Evolutionary conservation across 2,888 invertebrate species (phyloP), one percentile per base, ranked within the genome.

Genomic region (Nemurella pictetii): DNA sequence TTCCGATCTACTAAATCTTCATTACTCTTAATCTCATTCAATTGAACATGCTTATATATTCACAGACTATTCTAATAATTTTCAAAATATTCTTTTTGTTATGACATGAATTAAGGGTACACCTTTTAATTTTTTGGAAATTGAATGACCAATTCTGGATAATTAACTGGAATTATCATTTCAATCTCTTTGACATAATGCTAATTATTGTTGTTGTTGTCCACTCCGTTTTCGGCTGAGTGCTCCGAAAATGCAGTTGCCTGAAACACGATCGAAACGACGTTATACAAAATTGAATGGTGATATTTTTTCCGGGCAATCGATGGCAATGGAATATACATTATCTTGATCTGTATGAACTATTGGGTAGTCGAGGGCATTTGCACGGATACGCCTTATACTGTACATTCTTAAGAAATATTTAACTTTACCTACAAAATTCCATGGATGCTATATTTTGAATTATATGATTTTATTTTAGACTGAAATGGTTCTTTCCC

Each of bases 211-310:
- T 55, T 55, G 55, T 55, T 55, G 55, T 55, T 55, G 20, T 55
- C 55, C 55, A 55, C 55, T 55, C 55, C 55, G 20, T 55, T 55
- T 55, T 55, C 55, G 29, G 85, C 36, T 30, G 85, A 85, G 77
- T 85, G 85, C 29, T 85, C 85, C 12, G 77, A 28, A 72, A 85
- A 83, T 15, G 85, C 78, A 55, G 83, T 78, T 35, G 83, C 85
- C 85, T 85, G 85, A 36, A 85, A 85, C 73, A 84, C 20, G 0
- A 75, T 12, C 75, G n/a, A 9, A 77, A 30, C 75, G 20, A 55
- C 55, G 55, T 55, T 12, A 55, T 55, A 20, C 55, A 7, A 20
- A 7, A 55, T 55, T 55, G 55, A 55, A 3, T 12, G 20, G 55
- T 55, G 1, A 55, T 55, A 55, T 7, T 55, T 55, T 55, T n/a